Evolutionary conservation across 2,113 vertebrate genomes (phyloP), one percentile per base, ranked within the genome.

Genomic region (Clupea harengus): DNA sequence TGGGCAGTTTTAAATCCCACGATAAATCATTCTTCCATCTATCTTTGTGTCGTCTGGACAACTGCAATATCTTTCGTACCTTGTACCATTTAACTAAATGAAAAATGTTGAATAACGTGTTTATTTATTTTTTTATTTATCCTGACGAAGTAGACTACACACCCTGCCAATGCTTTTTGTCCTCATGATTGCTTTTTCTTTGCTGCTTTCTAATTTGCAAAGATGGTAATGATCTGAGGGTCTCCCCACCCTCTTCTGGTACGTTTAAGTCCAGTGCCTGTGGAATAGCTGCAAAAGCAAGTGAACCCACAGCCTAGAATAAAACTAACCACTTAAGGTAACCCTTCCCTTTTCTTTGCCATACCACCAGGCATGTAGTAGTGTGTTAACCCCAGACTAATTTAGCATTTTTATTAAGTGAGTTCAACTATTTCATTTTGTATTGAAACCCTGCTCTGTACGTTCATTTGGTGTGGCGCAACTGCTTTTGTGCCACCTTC

Each of bases 301-400:
- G 28, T 32, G 28, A 39, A 75, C n/a, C n/a, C 10, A 8, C 67
- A 75, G 67, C 67, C 67, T 75, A 13, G 10, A 78, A 78, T 78
- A 78, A 78, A 39, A 78, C 72, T 78, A 78, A 78, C 72, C 72
- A 39, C 72, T 28, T 28, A 78, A 44, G 72, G 13, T 44, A 78
- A 78, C 72, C 32, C 25, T 28, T 28, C 72, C 72, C 72, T 78
- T 17, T 78, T 39, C 72, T 78, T 78, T 13, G 39, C 11, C 0
- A 13, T 72, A 13, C 64, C 72, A 78, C 39, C 72, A 17, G 11
- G 72, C 25, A 75, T n/a, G 60, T 3, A 39, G 39, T 75, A n/a
- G n/a, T n/a, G n/a, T 11, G 10, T 78, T 44, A 39, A 78, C 10
- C 72, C 72, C 28, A 39, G 39, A 15, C 10, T 28, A 67, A 67